A percentile compares a stretch with the other conserved stretches of the same genome.
Evolutionary conservation across 2,888 invertebrate genomes (phyloP).

Genomic region (Cecidostiba fungosa): DNA sequence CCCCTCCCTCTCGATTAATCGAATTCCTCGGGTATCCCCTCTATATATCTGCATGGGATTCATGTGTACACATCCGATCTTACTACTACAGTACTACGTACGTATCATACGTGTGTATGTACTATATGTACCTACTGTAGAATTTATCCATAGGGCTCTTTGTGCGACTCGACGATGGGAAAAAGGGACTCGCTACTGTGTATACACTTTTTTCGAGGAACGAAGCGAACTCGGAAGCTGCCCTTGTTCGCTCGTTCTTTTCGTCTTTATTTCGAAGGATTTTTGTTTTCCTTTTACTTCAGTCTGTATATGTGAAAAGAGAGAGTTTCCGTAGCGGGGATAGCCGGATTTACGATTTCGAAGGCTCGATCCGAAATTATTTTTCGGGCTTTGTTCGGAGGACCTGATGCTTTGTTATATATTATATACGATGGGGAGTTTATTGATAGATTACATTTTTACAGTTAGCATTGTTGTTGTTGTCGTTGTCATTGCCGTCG

Average conservation of each 20-base stretch:
- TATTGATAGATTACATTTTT: background rate
- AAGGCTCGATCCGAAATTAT: slow-evolving; percentile 12
- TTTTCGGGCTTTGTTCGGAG: background rate
- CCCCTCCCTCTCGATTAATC: slow-evolving; percentile 43
- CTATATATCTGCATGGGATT: background rate
- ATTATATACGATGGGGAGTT: background rate
- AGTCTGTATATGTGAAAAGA: background rate
- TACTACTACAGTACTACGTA: background rate
- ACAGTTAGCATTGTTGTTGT: background rate
- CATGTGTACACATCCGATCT: background rate
- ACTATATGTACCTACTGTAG: background rate
- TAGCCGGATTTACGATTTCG: slow-evolving; percentile 16
- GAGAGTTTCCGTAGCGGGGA: background rate
- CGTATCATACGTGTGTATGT: background rate
- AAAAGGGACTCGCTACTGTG: background rate
- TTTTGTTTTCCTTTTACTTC: background rate
- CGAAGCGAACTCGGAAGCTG: background rate
- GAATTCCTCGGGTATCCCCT: slow-evolving; percentile 42
- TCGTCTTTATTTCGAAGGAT: background rate
- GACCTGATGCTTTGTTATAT: background rate
- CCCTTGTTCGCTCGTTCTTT: background rate
- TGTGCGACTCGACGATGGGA: slow-evolving; percentile 24
- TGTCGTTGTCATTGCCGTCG: no score
- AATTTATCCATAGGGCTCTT: background rate
- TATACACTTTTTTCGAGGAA: background rate